Evolutionary conservation across 2,888 invertebrate species (phyloP).

Genomic region (Mythimna ferrago): DNA sequence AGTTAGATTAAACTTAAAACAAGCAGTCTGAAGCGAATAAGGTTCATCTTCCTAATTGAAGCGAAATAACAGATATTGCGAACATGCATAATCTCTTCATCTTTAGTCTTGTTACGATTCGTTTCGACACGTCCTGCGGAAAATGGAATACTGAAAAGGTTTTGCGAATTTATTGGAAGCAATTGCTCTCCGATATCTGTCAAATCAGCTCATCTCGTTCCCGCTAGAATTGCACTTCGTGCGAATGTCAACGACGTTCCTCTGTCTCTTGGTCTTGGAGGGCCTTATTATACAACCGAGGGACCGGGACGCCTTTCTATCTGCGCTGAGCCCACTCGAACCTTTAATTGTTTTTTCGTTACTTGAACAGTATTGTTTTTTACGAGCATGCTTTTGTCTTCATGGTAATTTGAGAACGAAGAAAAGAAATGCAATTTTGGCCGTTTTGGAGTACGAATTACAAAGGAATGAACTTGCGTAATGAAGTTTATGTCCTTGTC

Average conservation of each 20-base stretch:
- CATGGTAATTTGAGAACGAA: constrained; percentile 26
- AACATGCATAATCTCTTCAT: constrained; percentile 30
- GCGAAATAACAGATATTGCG: constrained; percentile 8
- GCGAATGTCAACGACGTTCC: constrained; percentile 61
- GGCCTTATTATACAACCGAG: constrained; percentile 47
- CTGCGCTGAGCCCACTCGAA: constrained; percentile 53
- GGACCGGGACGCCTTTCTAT: constrained; percentile 36
- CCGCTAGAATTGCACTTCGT: constrained; percentile 49
- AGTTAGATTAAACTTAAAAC: constrained; percentile 3
- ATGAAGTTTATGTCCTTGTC: not conserved
- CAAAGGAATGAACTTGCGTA: constrained; percentile 21
- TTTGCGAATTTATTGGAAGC: constrained; percentile 40
- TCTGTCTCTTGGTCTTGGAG: constrained; percentile 54
- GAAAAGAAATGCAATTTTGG: constrained; percentile 24
- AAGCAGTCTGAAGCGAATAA: constrained; percentile 1
- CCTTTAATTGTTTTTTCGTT: constrained; percentile 59
- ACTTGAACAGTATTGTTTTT: constrained; percentile 39
- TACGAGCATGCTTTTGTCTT: constrained; percentile 29
- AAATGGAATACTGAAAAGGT: not conserved
- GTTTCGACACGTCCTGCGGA: not conserved
- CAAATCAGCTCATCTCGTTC: constrained; percentile 46
- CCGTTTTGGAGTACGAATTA: constrained; percentile 17
- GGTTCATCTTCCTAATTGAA: not conserved
- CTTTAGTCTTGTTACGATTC: constrained; percentile 17
- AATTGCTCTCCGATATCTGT: constrained; percentile 49